phyloP scores from a whole-genome alignment of 2,888 invertebrate species.

The Chloromyia formosa region DNA sequence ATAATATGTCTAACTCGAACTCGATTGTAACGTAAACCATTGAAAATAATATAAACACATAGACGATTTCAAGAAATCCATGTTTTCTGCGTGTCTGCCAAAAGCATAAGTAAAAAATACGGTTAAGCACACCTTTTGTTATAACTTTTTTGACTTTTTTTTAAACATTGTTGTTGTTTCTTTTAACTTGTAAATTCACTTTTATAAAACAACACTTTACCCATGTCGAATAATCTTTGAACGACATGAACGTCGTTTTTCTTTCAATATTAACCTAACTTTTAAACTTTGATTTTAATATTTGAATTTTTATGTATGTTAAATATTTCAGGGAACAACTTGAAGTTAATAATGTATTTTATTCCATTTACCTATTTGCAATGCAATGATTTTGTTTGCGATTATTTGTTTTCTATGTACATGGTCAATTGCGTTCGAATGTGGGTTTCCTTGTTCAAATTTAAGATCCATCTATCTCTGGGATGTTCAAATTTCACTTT shows the following conservation, averaged over 20 bases:
- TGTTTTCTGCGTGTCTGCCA: too few species aligned
- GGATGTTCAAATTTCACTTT: background rate
- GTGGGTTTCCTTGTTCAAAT: background rate
- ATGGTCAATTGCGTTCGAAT: background rate
- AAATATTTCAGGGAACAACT: constrained; percentile 25
- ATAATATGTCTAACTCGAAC: constrained; percentile 8
- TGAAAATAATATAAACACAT: too few species aligned
- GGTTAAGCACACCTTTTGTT: too few species aligned
- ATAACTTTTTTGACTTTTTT: too few species aligned
- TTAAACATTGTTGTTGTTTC: too few species aligned
- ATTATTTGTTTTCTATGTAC: constrained; percentile 9
- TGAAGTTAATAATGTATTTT: constrained; percentile 21
- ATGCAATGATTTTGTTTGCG: too few species aligned
- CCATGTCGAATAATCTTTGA: constrained; percentile 3
- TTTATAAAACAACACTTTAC: too few species aligned
- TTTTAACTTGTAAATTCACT: too few species aligned
- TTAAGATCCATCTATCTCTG: background rate
- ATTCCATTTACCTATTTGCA: too few species aligned
- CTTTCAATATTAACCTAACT: background rate
- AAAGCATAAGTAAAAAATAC: too few species aligned
- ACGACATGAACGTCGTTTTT: constrained; percentile 12
- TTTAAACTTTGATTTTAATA: constrained; percentile 20
- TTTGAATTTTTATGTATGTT: background rate
- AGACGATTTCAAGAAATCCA: too few species aligned
- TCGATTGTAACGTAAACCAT: too few species aligned